Percentiles rank a stretch among this genome's conserved stretches.
phyloP scores from a whole-genome alignment of 2,797 vertebrate species.

The Cryptoprocta ferox region DNA sequence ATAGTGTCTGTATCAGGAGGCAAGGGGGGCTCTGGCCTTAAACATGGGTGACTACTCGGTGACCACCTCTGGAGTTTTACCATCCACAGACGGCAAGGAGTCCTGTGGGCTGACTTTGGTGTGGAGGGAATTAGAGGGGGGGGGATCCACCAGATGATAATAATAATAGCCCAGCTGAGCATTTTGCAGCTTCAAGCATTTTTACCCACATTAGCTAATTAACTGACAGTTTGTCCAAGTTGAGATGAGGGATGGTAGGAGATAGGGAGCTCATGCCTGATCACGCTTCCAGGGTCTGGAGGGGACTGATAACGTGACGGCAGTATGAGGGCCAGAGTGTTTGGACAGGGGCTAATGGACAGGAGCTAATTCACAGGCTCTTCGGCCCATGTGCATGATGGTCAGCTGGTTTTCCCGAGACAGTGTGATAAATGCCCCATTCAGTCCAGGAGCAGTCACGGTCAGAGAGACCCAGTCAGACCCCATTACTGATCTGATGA shows the following conservation, averaged over 20 bases:
- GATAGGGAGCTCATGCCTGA: conserved; percentile 28
- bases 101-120: conserved; percentile 9
- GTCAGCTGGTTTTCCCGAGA: conserved; percentile 66
- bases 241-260: conserved; percentile 50
- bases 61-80: conserved; percentile 27
- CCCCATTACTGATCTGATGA: conserved; percentile 61
- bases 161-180: conserved; percentile 7
- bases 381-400: conserved; percentile 30
- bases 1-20: not conserved
- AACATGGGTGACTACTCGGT: not conserved
- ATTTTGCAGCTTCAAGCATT: conserved; percentile 44
- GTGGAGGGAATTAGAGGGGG: not conserved
- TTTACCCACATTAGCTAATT: conserved; percentile 65
- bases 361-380: conserved; percentile 69
- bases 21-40: not conserved
- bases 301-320: conserved; percentile 35
- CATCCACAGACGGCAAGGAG: not conserved
- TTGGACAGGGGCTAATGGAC: conserved; percentile 65
- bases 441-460: conserved; percentile 42
- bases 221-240: conserved; percentile 62
- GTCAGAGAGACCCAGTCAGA: conserved; percentile 65
- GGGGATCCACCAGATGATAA: not conserved
- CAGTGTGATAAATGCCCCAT: conserved; percentile 71
- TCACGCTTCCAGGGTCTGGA: conserved; percentile 35
- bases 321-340: conserved; percentile 37